Evolutionary conservation across 1,140 invertebrate species (phyloP), one percentile per base, ranked within the genome.

Genomic region (Aphidius ervi): DNA sequence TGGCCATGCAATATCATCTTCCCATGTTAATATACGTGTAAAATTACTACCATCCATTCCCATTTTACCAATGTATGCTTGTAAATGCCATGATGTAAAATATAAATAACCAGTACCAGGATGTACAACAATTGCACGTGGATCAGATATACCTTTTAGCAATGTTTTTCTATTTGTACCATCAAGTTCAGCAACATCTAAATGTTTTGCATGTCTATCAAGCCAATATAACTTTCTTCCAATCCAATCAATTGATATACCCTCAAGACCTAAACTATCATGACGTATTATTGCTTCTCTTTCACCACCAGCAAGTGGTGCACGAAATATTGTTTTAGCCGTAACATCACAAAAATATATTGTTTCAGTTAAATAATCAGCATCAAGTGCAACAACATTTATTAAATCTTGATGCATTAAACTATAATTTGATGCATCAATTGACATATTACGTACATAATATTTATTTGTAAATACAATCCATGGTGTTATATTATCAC

Each of bases 401-500:
- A 96, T 90, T 0, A 99, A 84, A 71, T 98, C 95, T 75, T 97
- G 94, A 67, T 97, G 93, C 68, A 98, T 87, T 0, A 98, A 80
- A 64, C 89, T 90, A 68, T 98, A 97, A 7, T 85, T 78, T 4
- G 83, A 81, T 0, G 93, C 95, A 75, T 98, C 95, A 0, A 88
- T 85, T 0, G 94, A 94, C 86, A 99, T 92, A 67, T 98, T 97
- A 56, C 97, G 84, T 3, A 99, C 88, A 73, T 99, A 99, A 74
- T 99, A 99, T 70, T 98, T 97, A 71, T 99, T 99, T 6, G 94
- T 96, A 71, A 99, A 98, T 48, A 99, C 85, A 10, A 99, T 75
- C 93, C 94, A 98, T 0, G 97, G 95, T 46, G 86, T 82, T 4
- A 85, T 88, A 31, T 74, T 80, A 65, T 97, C 93, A 63, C 88